Base-by-base conservation (phyloP, 2,113 vertebrate genomes). In the Ceyx cyanopectus region DNA sequence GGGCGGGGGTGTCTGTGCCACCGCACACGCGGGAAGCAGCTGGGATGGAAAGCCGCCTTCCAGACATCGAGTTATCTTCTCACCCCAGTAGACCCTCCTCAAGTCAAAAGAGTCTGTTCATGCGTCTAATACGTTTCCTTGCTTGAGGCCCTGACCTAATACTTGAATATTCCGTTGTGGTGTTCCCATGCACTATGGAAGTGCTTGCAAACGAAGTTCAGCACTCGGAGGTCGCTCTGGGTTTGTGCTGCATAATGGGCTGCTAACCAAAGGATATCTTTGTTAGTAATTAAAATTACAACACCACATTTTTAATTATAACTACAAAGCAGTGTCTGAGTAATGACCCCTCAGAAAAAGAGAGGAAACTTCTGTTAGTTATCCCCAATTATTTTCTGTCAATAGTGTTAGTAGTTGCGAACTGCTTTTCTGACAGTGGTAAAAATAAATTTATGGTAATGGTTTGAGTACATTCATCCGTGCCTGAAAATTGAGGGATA, bases 161-260 rank as follows among this genome's bases (percentile, higher is more conserved):
- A 27, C 3, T 19, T 10, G 30, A 54, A 3, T 19, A 10, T n/a
- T 50, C 26, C 14, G 22, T 3, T 16, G 10, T 2, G 11, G 4
- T 29, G 24, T 11, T 60, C 2, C 9, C 18, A 0, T 2, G 0
- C n/a, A 1, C 20, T 10, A 0, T 2, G 2, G 8, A 14, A 26
- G 5, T 6, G 45, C 22, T 51, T 43, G 27, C 27, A 5, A 10
- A 45, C 29, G 5, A 2, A 6, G 14, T 20, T 32, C n/a, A 5
- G 37, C 19, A 0, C 69, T 10, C 1, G 3, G 23, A 18, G 6
- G 6, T 43, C 3, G 0, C 16, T 2, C 0, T 5, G 60, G 8
- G 14, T 30, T 46, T 67, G 57, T 41, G 48, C 46, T 54, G 51
- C 15, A 4, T 16, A 3, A 40, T 4, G 32, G 8, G 2, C 61